phyloP scores from a whole-genome alignment of 2,888 invertebrate species.

The Itoplectis maculator region DNA sequence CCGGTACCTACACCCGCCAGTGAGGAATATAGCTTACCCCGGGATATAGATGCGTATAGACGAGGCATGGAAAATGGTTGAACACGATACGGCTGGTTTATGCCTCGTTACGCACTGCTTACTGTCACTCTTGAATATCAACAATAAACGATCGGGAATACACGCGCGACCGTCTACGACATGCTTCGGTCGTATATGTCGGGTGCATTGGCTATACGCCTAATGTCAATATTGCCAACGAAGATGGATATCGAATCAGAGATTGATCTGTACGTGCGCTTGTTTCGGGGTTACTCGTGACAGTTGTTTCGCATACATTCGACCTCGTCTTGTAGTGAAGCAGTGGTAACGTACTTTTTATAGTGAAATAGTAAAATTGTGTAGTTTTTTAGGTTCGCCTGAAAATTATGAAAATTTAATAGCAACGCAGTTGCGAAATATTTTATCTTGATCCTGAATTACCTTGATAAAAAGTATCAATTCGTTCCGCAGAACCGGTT shows the following conservation, averaged over 20 bases:
- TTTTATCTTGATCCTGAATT: too few relatives aligned
- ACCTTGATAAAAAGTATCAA: too few relatives aligned
- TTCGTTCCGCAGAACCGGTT: too few relatives aligned
- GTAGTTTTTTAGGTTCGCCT: too few relatives aligned
- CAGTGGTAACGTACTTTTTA: too few relatives aligned
- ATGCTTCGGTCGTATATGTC: not conserved
- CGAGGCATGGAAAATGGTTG: not conserved
- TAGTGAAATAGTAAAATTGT: too few relatives aligned
- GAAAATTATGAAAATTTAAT: too few relatives aligned
- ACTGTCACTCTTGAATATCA: not conserved
- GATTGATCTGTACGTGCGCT: not conserved
- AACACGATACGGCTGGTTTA: constrained; percentile 8
- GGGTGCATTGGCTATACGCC: not conserved
- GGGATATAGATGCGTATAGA: not conserved
- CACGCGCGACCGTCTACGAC: not conserved
- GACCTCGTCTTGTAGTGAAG: not conserved
- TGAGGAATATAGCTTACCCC: not conserved
- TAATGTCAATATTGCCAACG: not conserved
- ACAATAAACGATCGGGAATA: not conserved
- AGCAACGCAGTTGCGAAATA: too few relatives aligned
- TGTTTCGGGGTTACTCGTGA: not conserved
- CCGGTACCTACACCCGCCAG: constrained; percentile 8
- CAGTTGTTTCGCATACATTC: not conserved
- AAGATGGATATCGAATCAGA: not conserved
- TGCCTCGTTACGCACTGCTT: constrained; percentile 1